Evolutionary conservation across 2,888 invertebrate genomes (phyloP).

Genomic region (Caenorhabditis imperialis): DNA sequence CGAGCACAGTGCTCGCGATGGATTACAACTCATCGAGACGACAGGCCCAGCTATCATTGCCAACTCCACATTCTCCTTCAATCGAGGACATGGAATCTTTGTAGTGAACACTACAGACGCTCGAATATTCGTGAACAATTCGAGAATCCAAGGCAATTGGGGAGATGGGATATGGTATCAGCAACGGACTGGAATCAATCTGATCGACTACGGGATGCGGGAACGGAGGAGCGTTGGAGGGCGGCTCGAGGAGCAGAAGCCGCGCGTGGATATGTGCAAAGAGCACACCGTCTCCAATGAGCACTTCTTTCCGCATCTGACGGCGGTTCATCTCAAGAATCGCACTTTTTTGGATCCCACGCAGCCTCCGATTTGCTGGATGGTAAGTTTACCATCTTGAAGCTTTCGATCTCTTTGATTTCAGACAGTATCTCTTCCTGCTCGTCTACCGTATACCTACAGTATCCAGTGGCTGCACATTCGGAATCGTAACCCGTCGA

Average conservation of each 20-base stretch:
- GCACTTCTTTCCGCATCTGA: conserved; percentile 75
- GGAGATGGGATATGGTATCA: conserved; percentile 90
- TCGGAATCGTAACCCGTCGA: conserved; percentile 58
- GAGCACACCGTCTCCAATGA: conserved; percentile 61
- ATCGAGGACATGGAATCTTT: conserved; percentile 82
- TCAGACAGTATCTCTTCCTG: conserved; percentile 73
- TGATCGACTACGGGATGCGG: conserved; percentile 57
- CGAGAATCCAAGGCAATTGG: conserved; percentile 87
- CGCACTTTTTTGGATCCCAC: conserved; percentile 71
- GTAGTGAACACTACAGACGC: conserved; percentile 82
- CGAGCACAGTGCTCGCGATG: conserved; percentile 91
- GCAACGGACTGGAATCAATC: conserved; percentile 61
- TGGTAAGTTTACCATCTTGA: conserved; percentile 50
- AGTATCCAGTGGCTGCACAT: conserved; percentile 77
- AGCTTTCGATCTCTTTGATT: neutral
- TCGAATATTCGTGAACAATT: conserved; percentile 86
- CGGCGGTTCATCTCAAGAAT: conserved; percentile 68
- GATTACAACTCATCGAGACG: conserved; percentile 89
- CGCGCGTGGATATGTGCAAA: conserved; percentile 73
- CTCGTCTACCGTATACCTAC: conserved; percentile 75
- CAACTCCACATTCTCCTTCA: conserved; percentile 88
- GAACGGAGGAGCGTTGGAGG: conserved; percentile 52
- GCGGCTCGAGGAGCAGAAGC: conserved; percentile 68
- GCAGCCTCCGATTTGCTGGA: conserved; percentile 71
- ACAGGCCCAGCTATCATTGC: conserved; percentile 86